Conservation (phyloP, 2,888 invertebrate genomes). For the Metacarcinus magister region DNA sequence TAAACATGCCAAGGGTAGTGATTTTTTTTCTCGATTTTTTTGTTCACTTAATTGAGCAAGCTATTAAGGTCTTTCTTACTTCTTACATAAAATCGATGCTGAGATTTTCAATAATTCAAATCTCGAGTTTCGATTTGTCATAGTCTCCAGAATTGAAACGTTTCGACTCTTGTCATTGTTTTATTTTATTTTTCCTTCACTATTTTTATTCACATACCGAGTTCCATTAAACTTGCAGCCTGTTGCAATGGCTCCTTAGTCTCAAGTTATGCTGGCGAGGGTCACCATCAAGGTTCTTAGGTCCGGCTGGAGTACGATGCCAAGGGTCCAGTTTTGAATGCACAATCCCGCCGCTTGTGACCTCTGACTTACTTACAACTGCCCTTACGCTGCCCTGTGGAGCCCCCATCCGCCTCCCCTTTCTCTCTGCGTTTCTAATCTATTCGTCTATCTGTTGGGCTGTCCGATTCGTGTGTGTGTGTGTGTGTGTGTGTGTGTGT, state of each 20-base stretch:
- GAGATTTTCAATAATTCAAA: neutral
- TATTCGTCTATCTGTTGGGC: neutral
- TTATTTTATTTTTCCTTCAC: neutral
- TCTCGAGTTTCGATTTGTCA: neutral
- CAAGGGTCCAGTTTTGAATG: neutral
- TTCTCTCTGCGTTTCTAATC: too few species aligned
- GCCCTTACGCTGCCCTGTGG: neutral
- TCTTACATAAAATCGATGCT: too few species aligned
- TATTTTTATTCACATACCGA: neutral
- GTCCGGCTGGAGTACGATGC: constrained; percentile 35
- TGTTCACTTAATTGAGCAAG: too few species aligned
- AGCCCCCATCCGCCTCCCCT: neutral
- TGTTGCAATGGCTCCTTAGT: neutral
- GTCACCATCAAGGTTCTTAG: constrained; percentile 59
- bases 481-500: constrained; percentile 44
- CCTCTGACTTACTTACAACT: constrained; percentile 22
- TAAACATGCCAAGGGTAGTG: too few species aligned
- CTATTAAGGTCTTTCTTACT: too few species aligned
- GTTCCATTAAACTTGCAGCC: neutral
- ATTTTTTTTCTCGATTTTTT: too few species aligned
- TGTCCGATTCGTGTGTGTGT: neutral
- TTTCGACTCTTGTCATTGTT: neutral
- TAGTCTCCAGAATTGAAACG: neutral
- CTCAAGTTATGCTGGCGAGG: neutral
- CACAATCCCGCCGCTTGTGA: neutral